phyloP scores from a whole-genome alignment of 2,797 vertebrate genomes.

The Lutjanus campechanus region DNA sequence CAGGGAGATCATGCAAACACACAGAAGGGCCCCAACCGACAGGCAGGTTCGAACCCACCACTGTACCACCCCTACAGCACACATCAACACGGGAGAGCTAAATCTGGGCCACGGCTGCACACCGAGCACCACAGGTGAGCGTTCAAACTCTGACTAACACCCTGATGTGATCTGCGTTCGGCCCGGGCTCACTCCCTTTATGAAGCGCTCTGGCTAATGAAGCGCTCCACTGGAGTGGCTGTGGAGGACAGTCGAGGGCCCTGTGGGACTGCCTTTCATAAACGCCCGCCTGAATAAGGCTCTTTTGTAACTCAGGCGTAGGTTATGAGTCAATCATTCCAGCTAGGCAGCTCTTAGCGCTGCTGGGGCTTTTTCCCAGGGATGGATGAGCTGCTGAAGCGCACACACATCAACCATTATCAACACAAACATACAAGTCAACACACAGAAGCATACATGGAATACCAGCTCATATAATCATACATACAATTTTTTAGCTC shows the following conservation, averaged over 20 bases:
- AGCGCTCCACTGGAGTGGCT: slow-evolving; percentile 58
- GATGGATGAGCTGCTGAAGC: slow-evolving; percentile 17
- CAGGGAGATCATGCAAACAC: not conserved
- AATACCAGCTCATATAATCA: not conserved
- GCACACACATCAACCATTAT: not conserved
- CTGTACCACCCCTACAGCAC: too few relatives aligned
- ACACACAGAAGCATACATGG: not conserved
- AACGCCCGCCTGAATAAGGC: slow-evolving; percentile 57
- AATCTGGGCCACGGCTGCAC: slow-evolving; percentile 5
- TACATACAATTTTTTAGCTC: not conserved
- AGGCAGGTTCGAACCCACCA: not conserved
- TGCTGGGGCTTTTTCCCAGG: slow-evolving; percentile 15
- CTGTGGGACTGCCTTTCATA: slow-evolving; percentile 63
- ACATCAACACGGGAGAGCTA: not conserved
- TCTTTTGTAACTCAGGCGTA: slow-evolving; percentile 55
- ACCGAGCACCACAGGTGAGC: not conserved
- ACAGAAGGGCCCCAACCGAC: not conserved
- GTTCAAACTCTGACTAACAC: slow-evolving; percentile 26
- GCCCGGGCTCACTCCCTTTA: slow-evolving; percentile 13
- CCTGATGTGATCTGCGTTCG: slow-evolving; percentile 12
- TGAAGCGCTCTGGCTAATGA: slow-evolving; percentile 50
- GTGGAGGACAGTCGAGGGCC: slow-evolving; percentile 63
- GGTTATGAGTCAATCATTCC: slow-evolving; percentile 58
- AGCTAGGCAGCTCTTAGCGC: slow-evolving; percentile 28
- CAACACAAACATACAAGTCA: slow-evolving; percentile 13